phyloP scores from a whole-genome alignment of 2,113 vertebrate species.

The Nycticryphes semicollaris region DNA sequence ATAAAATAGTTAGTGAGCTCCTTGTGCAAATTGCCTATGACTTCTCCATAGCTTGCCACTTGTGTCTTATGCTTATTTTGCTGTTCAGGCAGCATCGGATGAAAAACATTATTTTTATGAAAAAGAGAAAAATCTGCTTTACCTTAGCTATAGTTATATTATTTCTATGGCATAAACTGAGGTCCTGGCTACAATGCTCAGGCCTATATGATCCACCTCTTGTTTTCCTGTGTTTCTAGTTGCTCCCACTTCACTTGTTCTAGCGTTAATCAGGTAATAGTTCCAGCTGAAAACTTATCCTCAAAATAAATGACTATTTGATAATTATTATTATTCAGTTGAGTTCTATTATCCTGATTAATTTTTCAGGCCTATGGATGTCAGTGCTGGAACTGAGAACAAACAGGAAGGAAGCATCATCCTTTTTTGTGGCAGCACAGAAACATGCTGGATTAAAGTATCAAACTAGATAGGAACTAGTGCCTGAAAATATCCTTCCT shows the following conservation, averaged over 20 bases:
- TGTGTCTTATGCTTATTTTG: background rate
- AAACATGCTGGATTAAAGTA: background rate
- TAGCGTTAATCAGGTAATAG: background rate
- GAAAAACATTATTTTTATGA: background rate
- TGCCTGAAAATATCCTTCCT: background rate
- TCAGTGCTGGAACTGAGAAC: background rate
- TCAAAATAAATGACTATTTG: background rate
- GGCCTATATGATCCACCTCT: fast-evolving
- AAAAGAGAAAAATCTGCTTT: background rate
- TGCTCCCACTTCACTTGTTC: background rate
- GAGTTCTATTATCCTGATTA: background rate
- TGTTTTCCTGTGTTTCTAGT: background rate
- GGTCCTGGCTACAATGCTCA: background rate
- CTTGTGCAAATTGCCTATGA: background rate
- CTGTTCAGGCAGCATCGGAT: background rate
- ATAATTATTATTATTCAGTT: background rate
- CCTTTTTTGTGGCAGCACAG: background rate
- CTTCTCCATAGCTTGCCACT: background rate
- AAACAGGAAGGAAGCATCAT: background rate
- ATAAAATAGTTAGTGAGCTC: background rate
- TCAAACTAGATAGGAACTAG: background rate
- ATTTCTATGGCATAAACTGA: background rate
- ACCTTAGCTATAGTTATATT: background rate
- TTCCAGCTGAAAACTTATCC: background rate
- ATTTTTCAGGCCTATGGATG: background rate